These are phyloP conservation scores for Euphydryas editha DNA, from an alignment of 2,888 invertebrate species.

Conservation along the genomic window DNA sequence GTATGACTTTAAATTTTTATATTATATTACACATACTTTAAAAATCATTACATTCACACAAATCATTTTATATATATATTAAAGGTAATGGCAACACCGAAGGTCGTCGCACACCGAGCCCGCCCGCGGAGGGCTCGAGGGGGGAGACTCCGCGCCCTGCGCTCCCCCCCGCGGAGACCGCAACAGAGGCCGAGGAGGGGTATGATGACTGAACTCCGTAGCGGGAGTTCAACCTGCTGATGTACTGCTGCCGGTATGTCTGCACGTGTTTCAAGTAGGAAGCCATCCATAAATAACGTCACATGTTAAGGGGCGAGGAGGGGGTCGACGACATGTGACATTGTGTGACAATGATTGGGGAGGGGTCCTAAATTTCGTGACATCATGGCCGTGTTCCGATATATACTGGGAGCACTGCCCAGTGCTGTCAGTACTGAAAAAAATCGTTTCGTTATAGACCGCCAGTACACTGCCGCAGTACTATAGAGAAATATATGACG, in stretches of 20 bases:
- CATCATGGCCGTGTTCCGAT: no score
- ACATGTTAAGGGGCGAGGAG: no score
- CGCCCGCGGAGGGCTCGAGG: conserved; percentile 10
- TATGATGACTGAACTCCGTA: conserved; percentile 51
- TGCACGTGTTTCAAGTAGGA: conserved; percentile 5
- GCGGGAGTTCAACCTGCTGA: neutral
- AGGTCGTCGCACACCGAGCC: conserved; percentile 19
- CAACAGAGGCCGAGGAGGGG: conserved; percentile 76
- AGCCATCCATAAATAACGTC: no score
- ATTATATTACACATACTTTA: neutral
- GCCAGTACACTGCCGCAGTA: no score
- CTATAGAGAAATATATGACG: no score
- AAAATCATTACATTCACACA: neutral
- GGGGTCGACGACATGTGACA: no score
- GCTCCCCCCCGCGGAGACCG: conserved; percentile 74
- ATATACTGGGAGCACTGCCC: no score
- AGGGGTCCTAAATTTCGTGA: no score
- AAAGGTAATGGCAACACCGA: conserved; percentile 13
- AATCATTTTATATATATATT: neutral
- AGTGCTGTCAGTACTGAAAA: no score
- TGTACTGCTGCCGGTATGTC: conserved; percentile 13
- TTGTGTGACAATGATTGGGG: no score
- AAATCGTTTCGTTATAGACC: no score
- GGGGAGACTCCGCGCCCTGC: conserved; percentile 19
- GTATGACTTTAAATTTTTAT: conserved; percentile 16